Conservation (phyloP, 1,140 invertebrate species). For the Drosophila hydei region DNA sequence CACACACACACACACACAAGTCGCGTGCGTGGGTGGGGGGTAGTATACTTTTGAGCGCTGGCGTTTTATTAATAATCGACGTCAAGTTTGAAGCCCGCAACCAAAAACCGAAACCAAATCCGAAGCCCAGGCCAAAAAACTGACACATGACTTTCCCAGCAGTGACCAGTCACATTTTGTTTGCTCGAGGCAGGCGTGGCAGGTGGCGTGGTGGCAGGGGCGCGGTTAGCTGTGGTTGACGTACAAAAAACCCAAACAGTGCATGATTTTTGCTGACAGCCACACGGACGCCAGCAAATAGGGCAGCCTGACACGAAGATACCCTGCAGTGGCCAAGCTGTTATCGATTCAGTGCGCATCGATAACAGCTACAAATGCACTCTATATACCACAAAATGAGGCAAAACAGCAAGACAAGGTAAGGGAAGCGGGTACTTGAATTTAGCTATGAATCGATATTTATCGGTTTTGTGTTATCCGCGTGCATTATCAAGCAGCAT, state of each 20-base stretch:
- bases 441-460: too few relatives aligned
- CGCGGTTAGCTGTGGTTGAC: constrained; percentile 29
- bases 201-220: background rate
- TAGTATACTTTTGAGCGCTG: constrained; percentile 38
- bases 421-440: too few relatives aligned
- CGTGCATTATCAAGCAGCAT: too few relatives aligned
- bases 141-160: constrained; percentile 73
- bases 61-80: constrained; percentile 54
- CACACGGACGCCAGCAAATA: background rate
- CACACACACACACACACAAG: constrained; percentile 3
- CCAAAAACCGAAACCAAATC: background rate
- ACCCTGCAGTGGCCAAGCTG: background rate
- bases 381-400: too few relatives aligned
- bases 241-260: constrained; percentile 1
- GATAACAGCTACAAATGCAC: too few relatives aligned
- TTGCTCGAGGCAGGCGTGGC: too few relatives aligned
- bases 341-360: too few relatives aligned
- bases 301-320: background rate
- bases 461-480: background rate
- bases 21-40: too few relatives aligned
- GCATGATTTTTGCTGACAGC: constrained; percentile 12
- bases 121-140: constrained; percentile 5
- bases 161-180: constrained; percentile 61
- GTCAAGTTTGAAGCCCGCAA: constrained; percentile 6
- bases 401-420: too few relatives aligned